Percentiles rank a stretch among this genome's conserved stretches.
Evolutionary conservation across 1,140 invertebrate genomes (phyloP).

Genomic region (Ptiloglossa arizonensis): DNA sequence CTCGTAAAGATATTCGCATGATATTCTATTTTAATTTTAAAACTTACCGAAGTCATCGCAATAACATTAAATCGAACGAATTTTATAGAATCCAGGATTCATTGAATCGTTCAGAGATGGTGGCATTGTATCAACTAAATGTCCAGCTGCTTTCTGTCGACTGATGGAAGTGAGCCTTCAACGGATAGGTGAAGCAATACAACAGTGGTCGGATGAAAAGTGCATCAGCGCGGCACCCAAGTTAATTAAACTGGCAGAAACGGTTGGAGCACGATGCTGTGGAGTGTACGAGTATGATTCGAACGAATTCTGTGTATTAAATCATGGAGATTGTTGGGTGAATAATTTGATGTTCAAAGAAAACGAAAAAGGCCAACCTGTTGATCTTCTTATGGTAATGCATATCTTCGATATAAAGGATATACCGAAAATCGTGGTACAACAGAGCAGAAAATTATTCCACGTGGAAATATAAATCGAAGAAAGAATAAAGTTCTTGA

Average conservation of each 20-base stretch:
- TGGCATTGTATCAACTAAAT: slow-evolving; percentile 57
- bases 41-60: background rate
- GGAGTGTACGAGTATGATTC: slow-evolving; percentile 69
- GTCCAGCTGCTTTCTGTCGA: slow-evolving; percentile 39
- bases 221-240: slow-evolving; percentile 61
- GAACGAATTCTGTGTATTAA: slow-evolving; percentile 68
- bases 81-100: slow-evolving; percentile 71
- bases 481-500: too few relatives aligned
- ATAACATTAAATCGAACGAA: background rate
- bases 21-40: background rate
- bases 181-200: slow-evolving; percentile 35
- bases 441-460: too few relatives aligned
- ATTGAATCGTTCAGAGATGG: slow-evolving; percentile 67
- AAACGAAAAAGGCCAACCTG: slow-evolving; percentile 40
- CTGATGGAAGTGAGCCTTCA: slow-evolving; percentile 52
- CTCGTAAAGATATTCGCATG: too few relatives aligned
- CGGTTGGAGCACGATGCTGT: slow-evolving; percentile 61
- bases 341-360: slow-evolving; percentile 72
- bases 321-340: slow-evolving; percentile 75
- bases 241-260: slow-evolving; percentile 67
- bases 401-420: too few relatives aligned
- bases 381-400: slow-evolving; percentile 59
- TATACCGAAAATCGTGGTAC: too few relatives aligned
- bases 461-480: too few relatives aligned
- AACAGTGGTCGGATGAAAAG: slow-evolving; percentile 49